Percentiles rank a stretch among this genome's conserved stretches.
Evolutionary conservation across 2,888 invertebrate genomes (phyloP).

Genomic region (Troilus luridus): DNA sequence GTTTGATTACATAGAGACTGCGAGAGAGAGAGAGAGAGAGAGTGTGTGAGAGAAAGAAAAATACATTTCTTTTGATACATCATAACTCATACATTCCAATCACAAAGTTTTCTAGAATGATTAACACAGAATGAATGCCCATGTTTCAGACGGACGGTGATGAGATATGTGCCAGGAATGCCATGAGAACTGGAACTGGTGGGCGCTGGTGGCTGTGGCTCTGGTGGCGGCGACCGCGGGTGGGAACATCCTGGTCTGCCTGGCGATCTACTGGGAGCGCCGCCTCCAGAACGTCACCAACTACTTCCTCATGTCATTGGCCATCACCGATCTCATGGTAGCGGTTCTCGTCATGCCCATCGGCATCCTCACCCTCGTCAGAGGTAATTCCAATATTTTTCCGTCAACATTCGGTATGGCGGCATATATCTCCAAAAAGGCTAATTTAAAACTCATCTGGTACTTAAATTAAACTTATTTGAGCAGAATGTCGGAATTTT

Average conservation of each 20-base stretch:
- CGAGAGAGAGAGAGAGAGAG: too few relatives aligned
- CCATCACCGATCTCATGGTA: constrained; percentile 95
- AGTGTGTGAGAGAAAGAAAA: too few relatives aligned
- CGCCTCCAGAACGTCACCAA: constrained; percentile 96
- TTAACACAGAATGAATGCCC: not conserved
- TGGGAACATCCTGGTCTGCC: constrained; percentile 93
- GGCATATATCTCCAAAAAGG: not conserved
- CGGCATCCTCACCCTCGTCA: constrained; percentile 85
- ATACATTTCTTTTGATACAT: too few relatives aligned
- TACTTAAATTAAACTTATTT: not conserved
- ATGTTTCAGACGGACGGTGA: constrained; percentile 48
- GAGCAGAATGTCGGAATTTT: not conserved
- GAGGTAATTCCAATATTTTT: constrained; percentile 76
- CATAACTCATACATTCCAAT: too few relatives aligned
- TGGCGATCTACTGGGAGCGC: constrained; percentile 93
- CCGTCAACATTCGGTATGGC: not conserved
- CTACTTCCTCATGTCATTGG: constrained; percentile 95
- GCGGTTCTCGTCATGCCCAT: constrained; percentile 96
- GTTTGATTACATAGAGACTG: too few relatives aligned
- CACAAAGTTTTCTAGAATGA: too few relatives aligned
- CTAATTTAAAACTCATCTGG: not conserved
- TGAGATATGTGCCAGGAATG: constrained; percentile 62
- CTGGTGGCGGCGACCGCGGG: constrained; percentile 89
- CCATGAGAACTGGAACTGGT: constrained; percentile 73
- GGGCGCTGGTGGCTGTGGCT: constrained; percentile 86